phyloP scores from a whole-genome alignment of 2,888 invertebrate species.

The Aradus depressus region DNA sequence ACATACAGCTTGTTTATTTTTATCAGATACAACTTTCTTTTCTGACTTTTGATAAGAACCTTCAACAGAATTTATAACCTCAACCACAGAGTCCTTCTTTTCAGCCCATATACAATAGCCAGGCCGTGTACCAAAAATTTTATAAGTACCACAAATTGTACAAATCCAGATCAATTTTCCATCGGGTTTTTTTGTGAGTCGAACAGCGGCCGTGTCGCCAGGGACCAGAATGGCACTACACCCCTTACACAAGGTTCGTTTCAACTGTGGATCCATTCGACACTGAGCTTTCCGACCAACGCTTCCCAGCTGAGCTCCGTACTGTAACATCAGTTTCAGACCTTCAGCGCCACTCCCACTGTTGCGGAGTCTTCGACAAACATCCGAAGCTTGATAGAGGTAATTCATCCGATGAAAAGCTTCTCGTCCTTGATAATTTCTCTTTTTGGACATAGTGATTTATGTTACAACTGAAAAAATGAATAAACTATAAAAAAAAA shows the following conservation, averaged over 20 bases:
- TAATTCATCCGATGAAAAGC: slow-evolving; percentile 57
- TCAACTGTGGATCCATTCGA: slow-evolving; percentile 50
- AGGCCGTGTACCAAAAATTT: slow-evolving; percentile 37
- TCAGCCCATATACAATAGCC: slow-evolving; percentile 45
- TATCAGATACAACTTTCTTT: too few relatives aligned
- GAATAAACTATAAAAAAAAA: too few relatives aligned
- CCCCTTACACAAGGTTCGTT: slow-evolving; percentile 48
- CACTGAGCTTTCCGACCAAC: slow-evolving; percentile 50
- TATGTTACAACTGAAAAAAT: too few relatives aligned
- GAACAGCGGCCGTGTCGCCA: slow-evolving; percentile 43
- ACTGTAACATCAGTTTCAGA: slow-evolving; percentile 38
- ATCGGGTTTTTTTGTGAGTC: slow-evolving; percentile 40
- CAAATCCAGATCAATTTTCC: slow-evolving; percentile 44
- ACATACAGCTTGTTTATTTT: too few relatives aligned
- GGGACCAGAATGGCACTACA: slow-evolving; percentile 45
- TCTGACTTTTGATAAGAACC: too few relatives aligned
- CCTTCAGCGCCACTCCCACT: slow-evolving; percentile 38
- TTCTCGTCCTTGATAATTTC: slow-evolving; percentile 53
- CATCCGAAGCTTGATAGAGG: slow-evolving; percentile 46
- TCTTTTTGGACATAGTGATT: slow-evolving; percentile 31
- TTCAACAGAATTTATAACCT: too few relatives aligned
- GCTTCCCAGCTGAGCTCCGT: slow-evolving; percentile 44
- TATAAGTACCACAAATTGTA: slow-evolving; percentile 37
- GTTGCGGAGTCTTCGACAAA: slow-evolving; percentile 35
- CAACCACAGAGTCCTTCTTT: slow-evolving; percentile 42